phyloP scores from a whole-genome alignment of 2,113 vertebrate genomes.

The Anolis sagrei region DNA sequence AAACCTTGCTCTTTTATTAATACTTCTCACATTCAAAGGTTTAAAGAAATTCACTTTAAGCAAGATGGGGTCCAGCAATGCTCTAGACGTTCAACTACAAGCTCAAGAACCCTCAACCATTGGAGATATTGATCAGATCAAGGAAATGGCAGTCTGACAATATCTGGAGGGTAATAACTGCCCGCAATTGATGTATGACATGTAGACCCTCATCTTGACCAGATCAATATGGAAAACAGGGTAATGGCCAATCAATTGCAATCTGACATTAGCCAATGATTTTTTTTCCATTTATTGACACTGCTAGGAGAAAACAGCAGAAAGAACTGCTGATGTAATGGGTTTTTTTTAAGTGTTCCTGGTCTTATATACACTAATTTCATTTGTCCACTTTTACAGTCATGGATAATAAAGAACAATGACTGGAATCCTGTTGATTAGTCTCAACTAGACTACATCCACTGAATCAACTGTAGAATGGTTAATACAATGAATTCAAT shows the following conservation, averaged over 20 bases:
- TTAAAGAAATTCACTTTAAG: neutral
- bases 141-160: neutral
- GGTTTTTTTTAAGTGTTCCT: neutral
- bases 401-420: no score
- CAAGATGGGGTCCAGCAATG: neutral
- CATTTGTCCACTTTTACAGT: neutral
- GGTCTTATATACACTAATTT: neutral
- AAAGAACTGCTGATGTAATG: neutral
- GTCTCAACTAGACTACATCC: no score
- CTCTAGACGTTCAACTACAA: neutral
- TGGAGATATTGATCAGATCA: neutral
- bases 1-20: neutral
- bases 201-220: neutral
- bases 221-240: neutral
- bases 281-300: neutral
- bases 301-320: neutral
- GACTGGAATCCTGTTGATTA: no score
- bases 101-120: neutral
- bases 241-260: neutral
- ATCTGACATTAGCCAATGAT: neutral
- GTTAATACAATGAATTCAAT: no score
- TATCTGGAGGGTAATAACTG: no score
- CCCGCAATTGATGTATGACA: neutral
- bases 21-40: neutral
- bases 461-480: no score